phyloP scores from a whole-genome alignment of 2,797 vertebrate species.

The Argya squamiceps region DNA sequence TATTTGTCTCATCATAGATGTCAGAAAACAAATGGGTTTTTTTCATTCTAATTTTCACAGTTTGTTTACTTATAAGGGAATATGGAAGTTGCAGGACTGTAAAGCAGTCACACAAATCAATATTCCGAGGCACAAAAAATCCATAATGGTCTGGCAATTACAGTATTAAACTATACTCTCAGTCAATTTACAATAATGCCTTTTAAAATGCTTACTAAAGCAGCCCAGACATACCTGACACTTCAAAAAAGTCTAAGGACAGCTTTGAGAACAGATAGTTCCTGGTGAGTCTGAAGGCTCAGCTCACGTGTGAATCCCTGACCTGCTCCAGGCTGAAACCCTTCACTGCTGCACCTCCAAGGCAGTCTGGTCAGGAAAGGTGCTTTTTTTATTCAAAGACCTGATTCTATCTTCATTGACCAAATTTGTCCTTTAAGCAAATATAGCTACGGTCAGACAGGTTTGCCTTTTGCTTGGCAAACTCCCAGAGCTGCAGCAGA shows the following conservation, averaged over 20 bases:
- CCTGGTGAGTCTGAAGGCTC: background rate
- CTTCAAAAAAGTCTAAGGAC: background rate
- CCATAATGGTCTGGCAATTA: background rate
- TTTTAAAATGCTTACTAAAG: background rate
- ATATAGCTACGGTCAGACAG: background rate
- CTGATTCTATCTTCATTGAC: background rate
- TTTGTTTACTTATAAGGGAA: background rate
- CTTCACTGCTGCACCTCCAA: background rate
- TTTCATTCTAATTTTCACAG: background rate
- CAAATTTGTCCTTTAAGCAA: background rate
- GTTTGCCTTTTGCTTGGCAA: background rate
- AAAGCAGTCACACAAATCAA: background rate
- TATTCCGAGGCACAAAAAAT: background rate
- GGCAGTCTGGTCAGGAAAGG: background rate
- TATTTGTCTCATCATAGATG: background rate
- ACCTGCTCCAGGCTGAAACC: background rate
- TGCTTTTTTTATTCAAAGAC: background rate
- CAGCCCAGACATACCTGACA: background rate
- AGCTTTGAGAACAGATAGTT: background rate
- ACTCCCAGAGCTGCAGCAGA: background rate
- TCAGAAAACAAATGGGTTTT: background rate
- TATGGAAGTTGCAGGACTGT: background rate
- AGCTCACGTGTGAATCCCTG: background rate
- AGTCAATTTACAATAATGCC: background rate
- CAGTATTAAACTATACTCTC: background rate